Percentiles rank a stretch among this genome's conserved stretches.
Conservation (phyloP, 2,888 invertebrate genomes). For the Clitarchus hookeri region DNA sequence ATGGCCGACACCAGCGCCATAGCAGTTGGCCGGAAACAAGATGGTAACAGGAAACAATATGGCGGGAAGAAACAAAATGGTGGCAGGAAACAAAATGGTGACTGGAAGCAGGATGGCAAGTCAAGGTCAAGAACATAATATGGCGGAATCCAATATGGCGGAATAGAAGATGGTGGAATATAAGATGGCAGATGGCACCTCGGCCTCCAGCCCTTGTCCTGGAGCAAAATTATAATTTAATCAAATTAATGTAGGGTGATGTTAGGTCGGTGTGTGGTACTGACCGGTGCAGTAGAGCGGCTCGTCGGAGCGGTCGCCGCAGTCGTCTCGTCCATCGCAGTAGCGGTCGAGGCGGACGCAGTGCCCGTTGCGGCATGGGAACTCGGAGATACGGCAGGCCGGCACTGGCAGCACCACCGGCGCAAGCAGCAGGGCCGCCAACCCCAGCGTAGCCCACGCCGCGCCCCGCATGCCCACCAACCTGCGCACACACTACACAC, state of each 20-base stretch:
- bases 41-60: too few species aligned
- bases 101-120: too few species aligned
- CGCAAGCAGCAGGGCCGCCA: constrained; percentile 46
- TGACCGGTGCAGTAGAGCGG: constrained; percentile 76
- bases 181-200: too few species aligned
- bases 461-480: background rate
- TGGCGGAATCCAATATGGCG: too few species aligned
- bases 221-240: too few species aligned
- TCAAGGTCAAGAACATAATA: too few species aligned
- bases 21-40: too few species aligned
- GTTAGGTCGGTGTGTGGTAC: constrained; percentile 41
- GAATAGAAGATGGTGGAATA: too few species aligned
- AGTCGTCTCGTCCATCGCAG: constrained; percentile 84
- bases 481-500: constrained; percentile 17
- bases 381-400: constrained; percentile 78
- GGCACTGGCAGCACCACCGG: constrained; percentile 53
- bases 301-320: constrained; percentile 85
- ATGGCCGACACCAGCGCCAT: too few species aligned
- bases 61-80: too few species aligned
- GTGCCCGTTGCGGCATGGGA: constrained; percentile 71
- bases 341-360: constrained; percentile 85
- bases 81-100: too few species aligned
- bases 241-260: background rate
- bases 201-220: too few species aligned
- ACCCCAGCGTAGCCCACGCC: constrained; percentile 21